Base-by-base conservation (phyloP, 1,140 invertebrate genomes). In the Bombyx mandarina region DNA sequence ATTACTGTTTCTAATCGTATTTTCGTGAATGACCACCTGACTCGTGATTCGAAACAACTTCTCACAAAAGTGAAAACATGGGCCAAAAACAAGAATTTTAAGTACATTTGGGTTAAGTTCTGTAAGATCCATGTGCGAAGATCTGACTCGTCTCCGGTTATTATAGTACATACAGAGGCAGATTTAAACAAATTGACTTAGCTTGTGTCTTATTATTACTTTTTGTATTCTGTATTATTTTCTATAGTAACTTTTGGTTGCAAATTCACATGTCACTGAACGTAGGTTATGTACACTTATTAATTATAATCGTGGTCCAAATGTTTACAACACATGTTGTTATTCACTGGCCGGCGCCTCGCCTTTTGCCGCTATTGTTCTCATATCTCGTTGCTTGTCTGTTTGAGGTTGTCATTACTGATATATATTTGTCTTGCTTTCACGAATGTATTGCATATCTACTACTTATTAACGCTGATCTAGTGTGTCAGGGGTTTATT, bases 81-180 rank as follows among this genome's bases (percentile, higher is more conserved):
- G 8, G 58, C 58, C 35, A n/a, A 10, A 42, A 49, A 57, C 45
- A 50, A 12, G 50, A 22, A 56, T 52, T 63, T 58, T 58, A 57
- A 56, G 50, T 63, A 63, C 43, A 51, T 58, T 8, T 59, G 61
- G 57, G 61, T 63, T 26, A 58, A 18, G 12, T 18, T 18, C 12
- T 18, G 12, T 18, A 18, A 18, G 12, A 18, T 18, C 12, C 12
- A 18, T 18, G 56, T 18, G 22, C 54, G 60, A 50, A 62, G 58
- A 60, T 49, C 48, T 10, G 53, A 60, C 44, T 54, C 58, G 6
- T 54, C 58, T 4, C 52, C 45, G 6, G 45, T 53, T 8, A 53
- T 53, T 18, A 18, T 57, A 18, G 10, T 54, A 54, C 43, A 44
- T 44, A 44, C 52, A 43, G 52, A 54, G n/a, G 22, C 10, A 54